A percentile compares a stretch with the other conserved stretches of the same genome.
These are phyloP conservation scores for Caenorhabditis sinica DNA, from an alignment of 2,888 invertebrate genomes.

Conservation along the genomic window DNA sequence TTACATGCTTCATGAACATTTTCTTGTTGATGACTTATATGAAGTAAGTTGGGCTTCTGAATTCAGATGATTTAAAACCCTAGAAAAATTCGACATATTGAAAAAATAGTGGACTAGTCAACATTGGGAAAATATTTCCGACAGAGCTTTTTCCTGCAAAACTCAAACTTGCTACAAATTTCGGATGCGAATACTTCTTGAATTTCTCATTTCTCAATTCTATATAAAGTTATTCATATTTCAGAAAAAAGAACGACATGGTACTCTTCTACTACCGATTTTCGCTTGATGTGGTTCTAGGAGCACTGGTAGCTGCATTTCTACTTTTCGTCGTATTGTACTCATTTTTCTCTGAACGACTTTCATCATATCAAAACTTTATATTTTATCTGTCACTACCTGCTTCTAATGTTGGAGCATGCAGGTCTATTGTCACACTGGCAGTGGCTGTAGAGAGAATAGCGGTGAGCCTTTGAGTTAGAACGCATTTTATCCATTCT, in stretches of 20 bases:
- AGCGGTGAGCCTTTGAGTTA: conserved; percentile 1
- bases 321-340: conserved; percentile 15
- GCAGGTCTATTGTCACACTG: conserved; percentile 23
- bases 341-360: conserved; percentile 1
- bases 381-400: conserved; percentile 51
- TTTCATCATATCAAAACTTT: conserved; percentile 14
- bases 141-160: too few relatives aligned
- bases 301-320: conserved; percentile 14
- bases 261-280: conserved; percentile 44
- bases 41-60: conserved; percentile 20
- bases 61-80: too few relatives aligned
- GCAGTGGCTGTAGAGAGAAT: conserved; percentile 34
- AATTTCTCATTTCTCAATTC: too few relatives aligned
- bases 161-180: too few relatives aligned
- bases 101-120: too few relatives aligned
- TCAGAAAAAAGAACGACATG: conserved; percentile 47
- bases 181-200: too few relatives aligned
- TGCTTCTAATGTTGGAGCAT: conserved; percentile 44
- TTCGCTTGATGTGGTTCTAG: conserved; percentile 29
- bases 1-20: conserved; percentile 45
- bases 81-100: not conserved
- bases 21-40: conserved; percentile 11
- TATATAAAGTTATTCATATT: too few relatives aligned
- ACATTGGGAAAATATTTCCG: too few relatives aligned
- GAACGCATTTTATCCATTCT: not conserved